Conservation (phyloP, 1,140 invertebrate genomes). For the Geopemphigus sp. region DNA sequence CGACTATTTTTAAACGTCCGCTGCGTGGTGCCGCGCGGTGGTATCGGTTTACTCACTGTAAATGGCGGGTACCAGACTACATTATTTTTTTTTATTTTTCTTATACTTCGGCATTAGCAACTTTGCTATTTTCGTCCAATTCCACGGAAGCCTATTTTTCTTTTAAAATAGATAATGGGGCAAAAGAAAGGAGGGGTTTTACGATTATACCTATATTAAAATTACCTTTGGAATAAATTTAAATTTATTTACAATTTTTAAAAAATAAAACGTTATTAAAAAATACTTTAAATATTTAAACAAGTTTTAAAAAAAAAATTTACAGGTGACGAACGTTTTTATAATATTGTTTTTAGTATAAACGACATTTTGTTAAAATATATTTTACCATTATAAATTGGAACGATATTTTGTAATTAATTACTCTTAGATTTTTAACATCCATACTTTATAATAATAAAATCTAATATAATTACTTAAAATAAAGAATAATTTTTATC, state of each 20-base stretch:
- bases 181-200: background rate
- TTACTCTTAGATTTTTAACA: too few species aligned
- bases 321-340: background rate
- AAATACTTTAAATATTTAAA: background rate
- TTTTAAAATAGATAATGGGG: constrained; percentile 27
- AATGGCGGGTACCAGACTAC: constrained; percentile 47
- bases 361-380: background rate
- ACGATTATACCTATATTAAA: background rate
- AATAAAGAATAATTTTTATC: too few species aligned
- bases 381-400: background rate
- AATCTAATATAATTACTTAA: too few species aligned
- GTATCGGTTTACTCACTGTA: constrained; percentile 49
- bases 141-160: constrained; percentile 29
- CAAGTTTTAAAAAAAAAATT: background rate
- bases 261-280: background rate
- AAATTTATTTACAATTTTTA: background rate
- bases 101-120: constrained; percentile 47
- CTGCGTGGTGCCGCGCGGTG: constrained; percentile 46
- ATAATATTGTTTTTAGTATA: background rate
- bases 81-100: constrained; percentile 40
- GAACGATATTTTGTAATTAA: background rate
- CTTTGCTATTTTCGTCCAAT: constrained; percentile 49
- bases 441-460: too few species aligned
- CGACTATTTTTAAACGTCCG: constrained; percentile 48
- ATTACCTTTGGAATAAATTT: background rate